Evolutionary conservation across 2,113 vertebrate species (phyloP).

Genomic region (human (Homo sapiens)): GRCh38 chr1:34938001-34938500

Average conservation of each 20-base stretch:
- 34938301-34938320: background rate
- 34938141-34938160: too few relatives aligned
- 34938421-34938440: background rate
- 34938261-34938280: background rate
- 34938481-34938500: background rate
- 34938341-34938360: background rate
- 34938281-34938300: background rate
- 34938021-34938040: too few relatives aligned
- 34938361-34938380: background rate
- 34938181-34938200: too few relatives aligned
- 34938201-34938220: background rate
- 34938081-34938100: too few relatives aligned
- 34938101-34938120: too few relatives aligned
- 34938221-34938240: background rate
- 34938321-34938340: background rate
- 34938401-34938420: background rate
- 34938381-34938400: background rate
- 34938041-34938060: too few relatives aligned
- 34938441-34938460: background rate
- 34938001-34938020: too few relatives aligned
- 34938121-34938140: too few relatives aligned
- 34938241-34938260: background rate
- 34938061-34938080: too few relatives aligned
- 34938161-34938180: too few relatives aligned
- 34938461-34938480: background rate